Percentiles rank a stretch among this genome's conserved stretches.
These are phyloP conservation scores for Heteromormyrus szaboi DNA, from an alignment of 2,797 vertebrate species.

Conservation along the genomic window DNA sequence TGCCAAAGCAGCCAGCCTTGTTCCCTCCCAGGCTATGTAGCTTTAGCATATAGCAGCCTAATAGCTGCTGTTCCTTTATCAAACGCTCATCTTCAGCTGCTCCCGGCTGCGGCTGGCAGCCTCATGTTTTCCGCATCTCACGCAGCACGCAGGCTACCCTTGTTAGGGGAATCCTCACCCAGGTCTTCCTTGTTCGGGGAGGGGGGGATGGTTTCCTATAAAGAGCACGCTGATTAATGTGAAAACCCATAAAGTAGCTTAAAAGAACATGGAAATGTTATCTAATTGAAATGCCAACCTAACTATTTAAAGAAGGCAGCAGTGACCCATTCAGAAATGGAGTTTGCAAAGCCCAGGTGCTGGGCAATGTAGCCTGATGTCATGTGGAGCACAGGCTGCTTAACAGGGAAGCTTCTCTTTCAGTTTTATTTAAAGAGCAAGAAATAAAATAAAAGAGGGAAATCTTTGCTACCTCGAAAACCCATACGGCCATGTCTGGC, in stretches of 20 bases:
- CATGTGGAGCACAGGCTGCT: neutral
- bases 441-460: conserved; percentile 18
- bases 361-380: neutral
- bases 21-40: neutral
- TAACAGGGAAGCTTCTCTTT: neutral
- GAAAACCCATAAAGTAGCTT: neutral
- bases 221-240: neutral
- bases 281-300: neutral
- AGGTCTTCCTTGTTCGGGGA: neutral
- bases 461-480: neutral
- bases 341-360: neutral
- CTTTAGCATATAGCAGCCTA: neutral
- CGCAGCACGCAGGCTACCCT: neutral
- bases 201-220: neutral
- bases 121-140: neutral
- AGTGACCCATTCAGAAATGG: neutral
- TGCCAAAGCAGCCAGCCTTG: neutral
- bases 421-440: conserved; percentile 58
- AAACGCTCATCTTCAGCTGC: neutral
- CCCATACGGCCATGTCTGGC: neutral
- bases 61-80: neutral
- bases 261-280: neutral
- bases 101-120: neutral
- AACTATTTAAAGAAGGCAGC: neutral
- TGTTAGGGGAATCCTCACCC: neutral